phyloP scores from a whole-genome alignment of 2,888 invertebrate species.

The Synanthedon formicaeformis region DNA sequence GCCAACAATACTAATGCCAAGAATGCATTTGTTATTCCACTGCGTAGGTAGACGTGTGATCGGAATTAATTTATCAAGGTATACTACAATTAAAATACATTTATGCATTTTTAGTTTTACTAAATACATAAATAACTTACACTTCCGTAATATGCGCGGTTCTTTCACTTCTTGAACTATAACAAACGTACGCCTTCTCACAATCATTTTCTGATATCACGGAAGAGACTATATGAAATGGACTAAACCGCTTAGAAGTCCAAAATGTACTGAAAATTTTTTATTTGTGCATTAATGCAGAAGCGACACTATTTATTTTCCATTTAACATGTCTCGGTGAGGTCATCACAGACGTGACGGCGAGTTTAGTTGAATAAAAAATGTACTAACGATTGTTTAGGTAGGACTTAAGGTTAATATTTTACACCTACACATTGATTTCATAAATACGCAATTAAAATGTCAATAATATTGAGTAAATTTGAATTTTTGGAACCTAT shows the following conservation, averaged over 20 bases:
- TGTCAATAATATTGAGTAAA: too few relatives aligned
- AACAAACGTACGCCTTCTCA: constrained; percentile 24
- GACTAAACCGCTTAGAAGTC: constrained; percentile 14
- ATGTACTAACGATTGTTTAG: constrained; percentile 13
- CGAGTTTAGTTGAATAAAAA: constrained; percentile 20
- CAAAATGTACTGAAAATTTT: constrained; percentile 16
- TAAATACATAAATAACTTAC: constrained; percentile 21
- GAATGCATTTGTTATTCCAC: constrained; percentile 25
- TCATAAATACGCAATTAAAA: too few relatives aligned
- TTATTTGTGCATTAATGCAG: constrained; percentile 10
- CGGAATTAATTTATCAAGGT: not conserved
- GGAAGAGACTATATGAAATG: not conserved
- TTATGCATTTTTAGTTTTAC: too few relatives aligned
- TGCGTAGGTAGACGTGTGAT: constrained; percentile 4
- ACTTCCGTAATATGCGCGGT: constrained; percentile 14
- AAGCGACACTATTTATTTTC: constrained; percentile 18
- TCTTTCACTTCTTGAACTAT: constrained; percentile 22
- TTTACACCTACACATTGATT: not conserved
- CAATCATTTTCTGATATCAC: constrained; percentile 18
- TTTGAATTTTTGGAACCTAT: too few relatives aligned
- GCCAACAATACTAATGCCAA: constrained; percentile 32
- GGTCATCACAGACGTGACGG: constrained; percentile 28
- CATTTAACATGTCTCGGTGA: constrained; percentile 26
- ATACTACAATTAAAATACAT: too few relatives aligned
- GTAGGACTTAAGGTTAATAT: not conserved